These are phyloP conservation scores for Eutrigla gurnardus DNA, from an alignment of 2,797 vertebrate genomes.

Conservation along the genomic window DNA sequence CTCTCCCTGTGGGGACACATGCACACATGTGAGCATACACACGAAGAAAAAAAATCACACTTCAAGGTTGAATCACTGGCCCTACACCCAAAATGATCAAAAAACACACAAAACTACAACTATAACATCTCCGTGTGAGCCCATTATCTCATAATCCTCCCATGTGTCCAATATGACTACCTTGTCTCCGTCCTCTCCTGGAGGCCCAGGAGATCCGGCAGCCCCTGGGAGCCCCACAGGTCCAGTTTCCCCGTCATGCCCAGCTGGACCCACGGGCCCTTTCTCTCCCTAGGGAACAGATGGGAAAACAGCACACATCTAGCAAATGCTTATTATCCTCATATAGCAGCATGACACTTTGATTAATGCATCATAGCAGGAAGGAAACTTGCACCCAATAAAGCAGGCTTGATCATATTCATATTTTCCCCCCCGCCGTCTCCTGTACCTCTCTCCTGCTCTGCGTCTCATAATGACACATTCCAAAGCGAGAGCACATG, in stretches of 20 bases:
- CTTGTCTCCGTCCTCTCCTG: slow-evolving; percentile 95
- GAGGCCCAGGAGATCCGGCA: slow-evolving; percentile 84
- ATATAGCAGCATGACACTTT: slow-evolving; percentile 43
- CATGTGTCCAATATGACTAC: slow-evolving; percentile 67
- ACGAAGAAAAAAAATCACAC: slow-evolving; percentile 1
- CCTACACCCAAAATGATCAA: not conserved
- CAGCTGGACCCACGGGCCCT: slow-evolving; percentile 86
- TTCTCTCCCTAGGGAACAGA: slow-evolving; percentile 88
- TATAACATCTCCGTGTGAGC: not conserved
- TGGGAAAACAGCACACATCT: slow-evolving; percentile 38
- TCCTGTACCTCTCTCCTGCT: slow-evolving; percentile 35
- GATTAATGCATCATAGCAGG: slow-evolving; percentile 43
- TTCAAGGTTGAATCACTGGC: not conserved
- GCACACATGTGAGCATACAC: slow-evolving; percentile 17
- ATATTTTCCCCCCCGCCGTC: slow-evolving; percentile 17
- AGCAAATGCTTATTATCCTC: slow-evolving; percentile 44
- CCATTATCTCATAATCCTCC: not conserved
- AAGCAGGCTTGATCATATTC: slow-evolving; percentile 36
- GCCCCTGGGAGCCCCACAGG: slow-evolving; percentile 86
- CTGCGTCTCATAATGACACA: slow-evolving; percentile 49
- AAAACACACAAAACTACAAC: not conserved
- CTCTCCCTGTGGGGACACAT: slow-evolving; percentile 86
- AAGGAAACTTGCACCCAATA: slow-evolving; percentile 25
- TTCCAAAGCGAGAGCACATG: slow-evolving; percentile 42
- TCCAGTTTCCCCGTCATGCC: slow-evolving; percentile 89